These are phyloP conservation scores for Apodemia mormo DNA, from an alignment of 2,888 invertebrate species.

Conservation along the genomic window DNA sequence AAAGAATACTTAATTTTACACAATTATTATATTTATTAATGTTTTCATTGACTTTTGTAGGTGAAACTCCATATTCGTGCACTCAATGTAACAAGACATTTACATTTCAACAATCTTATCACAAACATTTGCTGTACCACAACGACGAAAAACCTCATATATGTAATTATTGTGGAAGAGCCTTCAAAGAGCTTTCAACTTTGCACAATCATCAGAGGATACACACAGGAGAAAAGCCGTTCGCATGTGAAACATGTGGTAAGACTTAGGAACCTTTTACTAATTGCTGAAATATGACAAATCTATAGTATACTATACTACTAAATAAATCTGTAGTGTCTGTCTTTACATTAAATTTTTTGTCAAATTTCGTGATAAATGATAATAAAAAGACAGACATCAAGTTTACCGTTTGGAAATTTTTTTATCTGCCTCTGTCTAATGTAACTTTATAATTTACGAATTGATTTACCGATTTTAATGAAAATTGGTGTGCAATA, in stretches of 20 bases:
- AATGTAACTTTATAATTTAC: no score
- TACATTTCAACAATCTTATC: conserved; percentile 94
- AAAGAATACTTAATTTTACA: no score
- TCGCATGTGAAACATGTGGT: conserved; percentile 94
- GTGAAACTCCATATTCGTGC: conserved; percentile 94
- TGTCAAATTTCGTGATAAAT: neutral
- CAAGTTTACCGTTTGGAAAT: no score
- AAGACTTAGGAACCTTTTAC: conserved; percentile 42
- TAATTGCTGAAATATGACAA: neutral
- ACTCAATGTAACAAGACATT: conserved; percentile 91
- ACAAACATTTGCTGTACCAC: conserved; percentile 93
- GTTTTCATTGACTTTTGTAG: conserved; percentile 55
- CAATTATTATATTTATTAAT: neutral
- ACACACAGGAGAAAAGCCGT: conserved; percentile 92
- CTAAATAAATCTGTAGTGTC: neutral
- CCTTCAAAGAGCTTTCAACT: conserved; percentile 93
- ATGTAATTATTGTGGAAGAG: conserved; percentile 89
- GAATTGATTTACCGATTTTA: no score
- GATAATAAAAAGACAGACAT: no score
- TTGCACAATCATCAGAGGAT: conserved; percentile 93
- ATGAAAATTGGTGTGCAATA: no score
- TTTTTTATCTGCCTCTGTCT: no score
- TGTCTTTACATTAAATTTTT: neutral
- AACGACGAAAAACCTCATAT: conserved; percentile 91
- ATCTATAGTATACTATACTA: no score